Conservation (phyloP, 1,140 invertebrate genomes). For the Pogonomyrmex californicus region DNA sequence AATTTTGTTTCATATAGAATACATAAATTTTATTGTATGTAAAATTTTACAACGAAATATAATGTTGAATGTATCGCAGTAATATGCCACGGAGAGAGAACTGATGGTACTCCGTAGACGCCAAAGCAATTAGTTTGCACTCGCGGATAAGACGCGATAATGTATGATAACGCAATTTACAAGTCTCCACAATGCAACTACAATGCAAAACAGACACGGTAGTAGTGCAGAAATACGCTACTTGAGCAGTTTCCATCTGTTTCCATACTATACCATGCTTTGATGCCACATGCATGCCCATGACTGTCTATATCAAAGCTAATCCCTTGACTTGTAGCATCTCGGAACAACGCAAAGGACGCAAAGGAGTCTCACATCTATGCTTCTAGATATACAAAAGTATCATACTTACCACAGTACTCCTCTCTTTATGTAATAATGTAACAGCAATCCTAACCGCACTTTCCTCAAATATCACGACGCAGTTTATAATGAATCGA, state of each 20-base stretch:
- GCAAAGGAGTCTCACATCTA: background rate
- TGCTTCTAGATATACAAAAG: background rate
- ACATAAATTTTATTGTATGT: background rate
- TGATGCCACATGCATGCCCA: background rate
- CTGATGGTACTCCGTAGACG: background rate
- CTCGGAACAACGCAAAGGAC: background rate
- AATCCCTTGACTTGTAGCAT: background rate
- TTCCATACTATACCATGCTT: slow-evolving; percentile 13
- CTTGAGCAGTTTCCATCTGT: slow-evolving; percentile 18
- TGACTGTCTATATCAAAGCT: background rate
- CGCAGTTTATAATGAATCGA: background rate
- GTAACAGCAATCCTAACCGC: background rate
- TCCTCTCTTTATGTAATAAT: background rate
- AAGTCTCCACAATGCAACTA: background rate
- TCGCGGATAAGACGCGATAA: slow-evolving; percentile 10
- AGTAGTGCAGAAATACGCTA: background rate
- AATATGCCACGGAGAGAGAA: background rate
- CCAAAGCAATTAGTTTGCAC: slow-evolving; percentile 8
- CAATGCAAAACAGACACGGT: background rate
- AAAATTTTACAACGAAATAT: background rate
- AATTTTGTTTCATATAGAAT: background rate
- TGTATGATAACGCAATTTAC: slow-evolving; percentile 40
- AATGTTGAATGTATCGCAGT: background rate
- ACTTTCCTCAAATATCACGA: slow-evolving; percentile 1
- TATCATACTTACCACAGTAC: background rate